Base-by-base conservation (phyloP, 2,797 vertebrate genomes). In the Remorina albescens region DNA sequence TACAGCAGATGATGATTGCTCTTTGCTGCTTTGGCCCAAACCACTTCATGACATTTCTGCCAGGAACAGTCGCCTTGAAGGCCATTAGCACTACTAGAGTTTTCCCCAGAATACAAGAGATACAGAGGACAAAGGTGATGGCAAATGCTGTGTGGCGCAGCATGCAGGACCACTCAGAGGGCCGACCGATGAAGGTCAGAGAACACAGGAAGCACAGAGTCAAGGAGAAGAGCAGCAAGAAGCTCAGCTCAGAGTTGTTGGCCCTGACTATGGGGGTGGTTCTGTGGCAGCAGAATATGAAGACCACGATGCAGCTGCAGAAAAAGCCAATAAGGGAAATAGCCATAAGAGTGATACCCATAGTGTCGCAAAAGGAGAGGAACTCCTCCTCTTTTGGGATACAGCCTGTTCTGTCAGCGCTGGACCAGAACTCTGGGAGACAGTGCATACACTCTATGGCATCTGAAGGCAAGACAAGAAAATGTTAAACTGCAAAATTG, bases 171-270 rank as follows among this genome's bases (percentile, higher is more conserved):
- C 93, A 95, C 37, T 84, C 58, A 8, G 95, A 92, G 21, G 95
- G 95, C 76, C 71, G 92, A 12, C 93, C 93, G 6, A 96, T 92
- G 68, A 95, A 96, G 18, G 94, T 89, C 71, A 95, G 87, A 16
- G 95, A 94, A 50, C 95, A 96, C 62, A 95, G 84, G 73, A 96
- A 96, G 67, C 94, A 95, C 74, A 95, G 86, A 63, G 82, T 92
- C 80, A 96, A 77, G 13, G 95, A 95, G 81, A 93, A 90, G 71
- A 96, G 94, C 74, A 95, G 88, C 57, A 95, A 88, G 84, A 95
- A 95, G 85, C 95, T 96, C 61, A 96, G 81, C 72, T 93, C 91
- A 0, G 94, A 94, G 84, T 96, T 96, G 84, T 94, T 95, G 65
- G 94, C 94, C 59, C 70, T 89, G 42, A 96, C 94, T 2, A 96